Base-by-base conservation (phyloP, 2,113 vertebrate genomes). In the Lamprotornis superbus region DNA sequence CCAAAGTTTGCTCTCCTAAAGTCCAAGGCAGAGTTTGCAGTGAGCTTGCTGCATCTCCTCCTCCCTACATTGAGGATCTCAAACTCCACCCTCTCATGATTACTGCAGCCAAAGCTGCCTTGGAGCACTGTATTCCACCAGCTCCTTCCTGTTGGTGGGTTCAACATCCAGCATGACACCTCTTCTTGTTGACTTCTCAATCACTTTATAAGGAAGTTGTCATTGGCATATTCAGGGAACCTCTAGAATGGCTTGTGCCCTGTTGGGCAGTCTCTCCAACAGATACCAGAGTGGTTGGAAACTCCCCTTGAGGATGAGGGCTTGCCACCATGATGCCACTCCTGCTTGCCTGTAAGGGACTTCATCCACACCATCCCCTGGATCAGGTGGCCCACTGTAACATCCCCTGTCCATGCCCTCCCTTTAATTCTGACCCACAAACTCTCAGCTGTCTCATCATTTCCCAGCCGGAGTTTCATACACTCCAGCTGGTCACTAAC, bases 201-300 rank as follows among this genome's bases (percentile, higher is more conserved):
- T 40, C 19, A 19, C 40, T 49, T n/a, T 12, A 3, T 65, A 16
- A 56, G n/a, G 42, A 47, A n/a, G 28, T n/a, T 30, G 12, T 56
- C 1, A 1, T 24, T 65, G 61, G 37, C 15, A 49, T 35, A 35
- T 21, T 64, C n/a, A 64, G 14, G 22, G 18, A 74, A 10, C 12
- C 24, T 49, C 15, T 49, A n/a, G 52, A 33, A 49, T 67, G 44
- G 10, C 24, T 65, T 47, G 15, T 56, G 10, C 30, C 30, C 5
- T 40, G 24, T 56, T 0, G 0, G 40, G 12, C 39, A 15, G n/a
- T 65, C 24, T 8, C 12, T 42, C 35, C 30, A 35, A 7, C 6
- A 57, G 59, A 24, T 40, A 40, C 2, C 35, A 40, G 35, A 15
- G 40, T n/a, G 23, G 15, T 40, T 75, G 6, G 47, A 65, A 57